phyloP scores from a whole-genome alignment of 2,113 vertebrate genomes.

The Chionodraco myersi region DNA sequence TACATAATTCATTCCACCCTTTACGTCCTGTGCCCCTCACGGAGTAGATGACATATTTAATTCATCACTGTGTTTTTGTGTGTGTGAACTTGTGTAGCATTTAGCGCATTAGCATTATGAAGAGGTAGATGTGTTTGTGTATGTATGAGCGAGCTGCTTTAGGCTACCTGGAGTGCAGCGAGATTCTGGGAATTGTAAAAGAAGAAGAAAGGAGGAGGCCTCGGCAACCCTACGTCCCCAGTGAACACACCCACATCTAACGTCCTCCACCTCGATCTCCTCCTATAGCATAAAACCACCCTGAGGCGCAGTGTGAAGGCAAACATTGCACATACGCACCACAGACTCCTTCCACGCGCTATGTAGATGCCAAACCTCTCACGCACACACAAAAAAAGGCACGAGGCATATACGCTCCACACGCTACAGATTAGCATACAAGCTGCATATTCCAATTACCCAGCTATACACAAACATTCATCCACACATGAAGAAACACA shows the following conservation, averaged over 20 bases:
- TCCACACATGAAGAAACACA: conserved; percentile 13
- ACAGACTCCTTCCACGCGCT: conserved; percentile 26
- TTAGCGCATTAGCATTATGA: conserved; percentile 30
- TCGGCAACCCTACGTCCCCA: conserved; percentile 7
- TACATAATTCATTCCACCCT: conserved; percentile 53
- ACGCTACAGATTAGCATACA: conserved; percentile 43
- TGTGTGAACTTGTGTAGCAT: conserved; percentile 21
- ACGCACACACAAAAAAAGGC: conserved; percentile 3
- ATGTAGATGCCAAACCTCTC: conserved; percentile 6
- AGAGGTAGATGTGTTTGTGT: background rate
- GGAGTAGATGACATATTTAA: conserved; percentile 49
- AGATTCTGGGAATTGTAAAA: conserved; percentile 20
- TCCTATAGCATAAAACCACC: conserved; percentile 33
- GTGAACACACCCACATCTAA: conserved; percentile 31
- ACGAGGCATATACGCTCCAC: conserved; percentile 16
- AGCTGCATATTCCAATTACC: conserved; percentile 26
- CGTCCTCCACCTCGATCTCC: conserved; percentile 10
- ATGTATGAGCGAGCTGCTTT: background rate
- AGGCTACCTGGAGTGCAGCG: conserved; percentile 5
- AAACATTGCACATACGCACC: conserved; percentile 9
- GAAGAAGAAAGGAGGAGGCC: conserved; percentile 4
- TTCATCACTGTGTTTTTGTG: conserved; percentile 38
- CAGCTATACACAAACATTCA: conserved; percentile 13
- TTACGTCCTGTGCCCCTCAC: conserved; percentile 9
- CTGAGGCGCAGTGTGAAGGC: background rate